These are phyloP conservation scores for Epinephelus moara DNA, from an alignment of 2,113 vertebrate species.

Conservation along the genomic window DNA sequence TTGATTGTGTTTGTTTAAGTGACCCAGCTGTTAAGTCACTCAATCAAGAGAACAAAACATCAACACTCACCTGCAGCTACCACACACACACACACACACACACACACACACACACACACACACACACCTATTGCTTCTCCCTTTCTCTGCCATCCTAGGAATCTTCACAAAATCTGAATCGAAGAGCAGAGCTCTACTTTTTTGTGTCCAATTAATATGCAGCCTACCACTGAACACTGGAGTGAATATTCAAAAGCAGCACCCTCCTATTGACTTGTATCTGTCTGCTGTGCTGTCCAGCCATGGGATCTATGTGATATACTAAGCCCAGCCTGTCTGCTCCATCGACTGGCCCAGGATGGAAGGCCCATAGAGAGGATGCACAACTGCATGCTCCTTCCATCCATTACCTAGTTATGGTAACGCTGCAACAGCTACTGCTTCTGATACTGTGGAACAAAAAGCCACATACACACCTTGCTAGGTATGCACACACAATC, in stretches of 20 bases:
- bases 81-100: conserved; percentile 1
- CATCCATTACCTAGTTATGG: conserved; percentile 78
- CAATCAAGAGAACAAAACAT: conserved; percentile 38
- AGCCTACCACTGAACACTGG: conserved; percentile 37
- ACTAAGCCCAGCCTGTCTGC: conserved; percentile 77
- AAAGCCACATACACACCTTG: conserved; percentile 39
- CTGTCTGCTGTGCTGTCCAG: conserved; percentile 66
- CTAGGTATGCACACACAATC: conserved; percentile 66
- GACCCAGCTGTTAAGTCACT: conserved; percentile 53
- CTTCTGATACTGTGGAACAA: conserved; percentile 16
- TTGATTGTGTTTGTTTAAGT: conserved; percentile 53
- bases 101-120: not conserved
- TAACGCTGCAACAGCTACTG: conserved; percentile 36
- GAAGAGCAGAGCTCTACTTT: conserved; percentile 34
- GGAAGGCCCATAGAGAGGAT: conserved; percentile 77
- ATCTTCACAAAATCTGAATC: conserved; percentile 21
- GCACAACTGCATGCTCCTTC: conserved; percentile 80
- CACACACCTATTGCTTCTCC: not conserved
- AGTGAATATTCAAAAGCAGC: conserved; percentile 78
- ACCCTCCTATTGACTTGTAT: conserved; percentile 74
- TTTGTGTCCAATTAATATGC: conserved; percentile 63
- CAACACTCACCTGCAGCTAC: conserved; percentile 23
- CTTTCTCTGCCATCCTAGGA: conserved; percentile 10
- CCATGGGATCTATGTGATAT: conserved; percentile 73
- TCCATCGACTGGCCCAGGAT: conserved; percentile 78